Evolutionary conservation across 2,888 invertebrate species (phyloP).

Genomic region (Pseudococcus viburni): DNA sequence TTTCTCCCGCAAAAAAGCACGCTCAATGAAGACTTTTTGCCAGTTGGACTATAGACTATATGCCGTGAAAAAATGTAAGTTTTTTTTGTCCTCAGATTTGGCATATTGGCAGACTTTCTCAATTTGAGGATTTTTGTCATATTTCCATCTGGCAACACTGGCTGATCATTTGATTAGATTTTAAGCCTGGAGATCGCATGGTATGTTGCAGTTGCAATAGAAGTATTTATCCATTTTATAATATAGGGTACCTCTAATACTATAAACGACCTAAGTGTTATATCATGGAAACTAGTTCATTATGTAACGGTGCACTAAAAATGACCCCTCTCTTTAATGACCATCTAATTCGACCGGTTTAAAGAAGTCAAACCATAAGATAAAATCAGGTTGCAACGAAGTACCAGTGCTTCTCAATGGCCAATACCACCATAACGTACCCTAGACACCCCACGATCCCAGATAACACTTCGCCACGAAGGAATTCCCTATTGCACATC

Average conservation of each 20-base stretch:
- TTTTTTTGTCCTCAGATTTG: no score
- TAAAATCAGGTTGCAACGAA: conserved; percentile 5
- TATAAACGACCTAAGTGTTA: conserved; percentile 11
- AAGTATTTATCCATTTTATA: neutral
- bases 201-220: neutral
- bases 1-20: no score
- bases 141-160: no score
- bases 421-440: neutral
- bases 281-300: conserved; percentile 38
- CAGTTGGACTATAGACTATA: no score
- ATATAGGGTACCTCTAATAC: neutral
- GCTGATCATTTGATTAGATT: no score
- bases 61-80: no score
- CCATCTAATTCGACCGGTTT: conserved; percentile 28
- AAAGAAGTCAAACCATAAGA: conserved; percentile 16
- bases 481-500: neutral
- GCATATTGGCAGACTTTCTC: no score
- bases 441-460: neutral
- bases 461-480: neutral
- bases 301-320: conserved; percentile 39
- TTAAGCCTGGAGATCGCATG: no score
- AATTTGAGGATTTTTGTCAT: no score
- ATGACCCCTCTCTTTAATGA: conserved; percentile 43
- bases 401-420: conserved; percentile 9
- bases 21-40: no score